Percentiles rank a stretch among this genome's conserved stretches.
Conservation (phyloP, 2,797 vertebrate genomes). For the Cottoperca gobio region DNA sequence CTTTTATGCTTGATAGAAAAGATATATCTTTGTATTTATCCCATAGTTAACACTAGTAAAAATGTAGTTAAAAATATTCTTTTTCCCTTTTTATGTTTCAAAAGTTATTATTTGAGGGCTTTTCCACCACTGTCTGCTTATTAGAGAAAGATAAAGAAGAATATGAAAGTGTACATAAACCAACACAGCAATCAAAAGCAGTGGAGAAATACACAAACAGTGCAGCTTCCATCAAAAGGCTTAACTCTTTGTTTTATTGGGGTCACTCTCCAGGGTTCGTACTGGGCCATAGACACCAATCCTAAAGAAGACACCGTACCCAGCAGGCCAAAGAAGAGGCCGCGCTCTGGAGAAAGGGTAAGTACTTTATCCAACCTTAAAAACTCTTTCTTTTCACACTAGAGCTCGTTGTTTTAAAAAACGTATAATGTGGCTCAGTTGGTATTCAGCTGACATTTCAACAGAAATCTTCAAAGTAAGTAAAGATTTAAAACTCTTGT, state of each 20-base stretch:
- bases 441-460: background rate
- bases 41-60: background rate
- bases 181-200: conserved; percentile 8
- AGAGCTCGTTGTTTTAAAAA: conserved; percentile 11
- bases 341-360: conserved; percentile 91
- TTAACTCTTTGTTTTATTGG: conserved; percentile 27
- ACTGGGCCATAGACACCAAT: conserved; percentile 93
- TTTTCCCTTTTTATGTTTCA: too few species aligned
- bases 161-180: background rate
- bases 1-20: background rate
- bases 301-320: conserved; percentile 90
- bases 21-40: background rate
- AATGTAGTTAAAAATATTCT: too few species aligned
- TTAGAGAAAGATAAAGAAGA: background rate
- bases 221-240: background rate
- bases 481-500: too few species aligned
- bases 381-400: background rate
- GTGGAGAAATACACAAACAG: background rate
- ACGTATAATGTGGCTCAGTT: background rate
- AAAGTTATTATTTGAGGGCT: background rate
- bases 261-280: conserved; percentile 85
- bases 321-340: conserved; percentile 91
- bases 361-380: conserved; percentile 13
- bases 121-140: conserved; percentile 6
- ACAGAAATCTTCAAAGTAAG: too few species aligned